Base-by-base conservation (phyloP, 1,140 invertebrate species). In the Lethrus apterus region DNA sequence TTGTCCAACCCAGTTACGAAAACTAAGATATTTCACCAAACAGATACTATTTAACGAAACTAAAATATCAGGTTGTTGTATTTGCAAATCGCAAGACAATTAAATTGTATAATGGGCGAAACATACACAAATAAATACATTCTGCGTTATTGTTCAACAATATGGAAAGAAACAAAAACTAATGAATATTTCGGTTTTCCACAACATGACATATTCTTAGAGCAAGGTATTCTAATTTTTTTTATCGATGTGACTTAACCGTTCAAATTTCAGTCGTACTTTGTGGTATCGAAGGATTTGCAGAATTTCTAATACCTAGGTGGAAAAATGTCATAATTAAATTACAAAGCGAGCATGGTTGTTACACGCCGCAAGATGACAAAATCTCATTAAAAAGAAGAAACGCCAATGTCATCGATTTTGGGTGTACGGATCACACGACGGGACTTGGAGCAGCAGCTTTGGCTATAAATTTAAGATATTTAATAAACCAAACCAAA, bases 341-440 rank as follows among this genome's bases (percentile, higher is more conserved):
- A 34, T 51, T 49, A n/a, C 58, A 62, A 46, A 52, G 47, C 14
- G 3, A 11, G 3, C 23, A 48, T 13, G 60, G 60, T 8, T 62
- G 60, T 53, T 62, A 43, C 18, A 35, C 30, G 4, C 30, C 50
- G 13, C 33, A 20, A 13, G 32, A 31, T n/a, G 26, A 18, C 9
- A 43, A 32, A 5, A 14, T 26, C 9, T 23, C 43, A 1, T 42
- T 33, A 18, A 41, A 48, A 4, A 59, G 46, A 45, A 48, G 54
- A 32, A 36, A 49, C 13, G 52, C 50, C 0, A 55, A 50, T 18
- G 42, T 51, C 15, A 59, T 56, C 14, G 24, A 47, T 11, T 58
- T 59, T 41, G 58, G 58, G 5, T 62, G 60, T 36, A 51, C 55
- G 7, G 58, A 62, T 33, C 60, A 62, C 38, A 56, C 56, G 7